phyloP scores from a whole-genome alignment of 2,113 vertebrate genomes.

The Porphyrio hochstetteri region DNA sequence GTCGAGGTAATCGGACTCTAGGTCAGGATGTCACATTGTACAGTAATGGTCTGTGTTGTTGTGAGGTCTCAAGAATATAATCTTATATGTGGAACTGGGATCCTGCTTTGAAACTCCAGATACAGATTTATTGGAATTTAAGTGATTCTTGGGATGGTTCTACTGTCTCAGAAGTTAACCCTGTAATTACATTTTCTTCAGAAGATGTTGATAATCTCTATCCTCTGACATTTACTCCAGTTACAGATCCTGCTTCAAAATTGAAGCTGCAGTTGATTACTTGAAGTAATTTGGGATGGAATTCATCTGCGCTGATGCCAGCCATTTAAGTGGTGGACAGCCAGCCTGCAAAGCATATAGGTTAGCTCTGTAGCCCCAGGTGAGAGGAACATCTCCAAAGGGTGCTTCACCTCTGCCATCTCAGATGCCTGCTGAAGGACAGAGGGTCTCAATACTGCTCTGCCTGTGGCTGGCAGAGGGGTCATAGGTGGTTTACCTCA shows the following conservation, averaged over 20 bases:
- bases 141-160: neutral
- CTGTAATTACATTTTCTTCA: constrained; percentile 9
- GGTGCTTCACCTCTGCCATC: neutral
- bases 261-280: constrained; percentile 59
- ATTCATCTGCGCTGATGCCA: constrained; percentile 27
- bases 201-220: neutral
- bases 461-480: neutral
- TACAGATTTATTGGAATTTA: neutral
- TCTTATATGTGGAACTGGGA: constrained; percentile 8
- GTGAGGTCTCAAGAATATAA: constrained; percentile 45
- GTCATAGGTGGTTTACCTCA: neutral
- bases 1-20: neutral
- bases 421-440: neutral
- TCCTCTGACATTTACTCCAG: neutral
- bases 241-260: constrained; percentile 64
- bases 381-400: neutral
- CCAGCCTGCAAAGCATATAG: fast-evolving
- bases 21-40: constrained; percentile 16
- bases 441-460: neutral
- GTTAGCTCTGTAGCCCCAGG: neutral
- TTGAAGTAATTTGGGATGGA: constrained; percentile 54
- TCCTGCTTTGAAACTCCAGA: constrained; percentile 11
- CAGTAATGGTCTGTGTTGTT: constrained; percentile 24
- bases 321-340: neutral
- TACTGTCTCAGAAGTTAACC: constrained; percentile 18